Base-by-base conservation (phyloP, 1,140 invertebrate genomes). In the Lepidurus couesii region DNA sequence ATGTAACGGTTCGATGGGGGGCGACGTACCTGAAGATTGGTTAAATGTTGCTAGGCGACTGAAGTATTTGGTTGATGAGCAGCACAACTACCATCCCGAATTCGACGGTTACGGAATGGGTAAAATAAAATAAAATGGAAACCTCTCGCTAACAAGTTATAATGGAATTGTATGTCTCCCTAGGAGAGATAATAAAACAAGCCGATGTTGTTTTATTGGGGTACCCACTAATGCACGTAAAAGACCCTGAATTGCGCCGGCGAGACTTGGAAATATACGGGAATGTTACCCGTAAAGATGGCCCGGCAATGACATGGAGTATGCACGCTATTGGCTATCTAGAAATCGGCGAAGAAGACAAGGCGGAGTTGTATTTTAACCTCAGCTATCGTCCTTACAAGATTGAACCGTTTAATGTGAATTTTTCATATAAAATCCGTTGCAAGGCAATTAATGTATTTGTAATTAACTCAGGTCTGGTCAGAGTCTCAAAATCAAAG, bases 271-370 rank as follows among this genome's bases (percentile, higher is more conserved):
- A 82, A 9, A 82, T 84, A n/a, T 88, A 88, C 80, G 84, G 84
- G 81, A 82, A 83, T 34, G 85, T 86, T 5, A 85, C 85, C 1
- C 80, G 83, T 74, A 65, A 74, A 26, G 80, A 83, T 44, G 86
- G 86, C 13, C 86, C 86, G 9, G 86, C 86, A 5, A 87, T 87
- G 86, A 86, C 86, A 1, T 87, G 86, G 86, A 82, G 81, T 10
- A 87, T 87, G 85, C 84, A 84, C 79, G 80, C 86, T 16, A 83
- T 87, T 75, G 84, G 85, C 0, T 84, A 84, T 82, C 77, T 87
- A 44, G 86, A 87, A 81, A 42, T 86, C 11, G 81, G 82, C 1
- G 81, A 86, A 24, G 47, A 79, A 9, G 77, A 76, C 7, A 83
- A 83, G 78, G 85, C 85, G 44, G 83, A 82, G 47, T 43, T 80